These are phyloP conservation scores for Limosa lapponica DNA, from an alignment of 2,797 vertebrate genomes.

Conservation along the genomic window DNA sequence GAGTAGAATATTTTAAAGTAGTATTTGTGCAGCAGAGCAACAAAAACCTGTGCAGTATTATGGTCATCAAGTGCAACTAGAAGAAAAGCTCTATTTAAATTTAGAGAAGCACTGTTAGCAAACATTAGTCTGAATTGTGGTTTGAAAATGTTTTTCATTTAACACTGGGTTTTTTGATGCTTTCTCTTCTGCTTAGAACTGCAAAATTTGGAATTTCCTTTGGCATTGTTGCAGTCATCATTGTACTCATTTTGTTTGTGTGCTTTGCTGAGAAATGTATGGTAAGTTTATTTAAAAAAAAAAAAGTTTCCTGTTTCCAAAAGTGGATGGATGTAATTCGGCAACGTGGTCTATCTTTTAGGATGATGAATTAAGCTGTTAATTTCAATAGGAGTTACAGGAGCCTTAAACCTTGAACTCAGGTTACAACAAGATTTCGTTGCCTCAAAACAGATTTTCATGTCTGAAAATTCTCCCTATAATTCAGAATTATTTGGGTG, in stretches of 20 bases:
- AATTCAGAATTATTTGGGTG: not conserved
- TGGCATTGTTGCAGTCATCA: constrained; percentile 82
- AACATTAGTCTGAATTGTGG: not conserved
- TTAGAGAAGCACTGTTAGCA: not conserved
- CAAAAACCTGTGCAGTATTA: not conserved
- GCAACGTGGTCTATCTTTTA: not conserved
- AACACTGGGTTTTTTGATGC: not conserved
- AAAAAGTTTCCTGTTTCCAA: not conserved
- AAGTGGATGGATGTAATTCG: not conserved
- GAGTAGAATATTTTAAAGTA: not conserved
- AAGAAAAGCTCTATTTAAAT: not conserved
- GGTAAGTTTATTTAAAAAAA: constrained; percentile 80
- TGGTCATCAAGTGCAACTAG: not conserved
- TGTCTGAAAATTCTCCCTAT: not conserved
- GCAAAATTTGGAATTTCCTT: constrained; percentile 82
- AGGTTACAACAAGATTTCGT: not conserved
- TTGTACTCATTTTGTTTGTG: constrained; percentile 83
- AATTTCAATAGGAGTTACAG: not conserved
- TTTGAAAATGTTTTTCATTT: not conserved
- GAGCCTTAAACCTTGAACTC: not conserved
- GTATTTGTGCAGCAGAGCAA: not conserved
- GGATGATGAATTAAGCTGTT: not conserved
- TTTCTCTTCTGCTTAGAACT: constrained; percentile 73
- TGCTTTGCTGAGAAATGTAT: constrained; percentile 87
- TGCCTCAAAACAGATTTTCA: not conserved